Conservation (phyloP, 2,888 invertebrate genomes). For the Eupsilia transversa region DNA sequence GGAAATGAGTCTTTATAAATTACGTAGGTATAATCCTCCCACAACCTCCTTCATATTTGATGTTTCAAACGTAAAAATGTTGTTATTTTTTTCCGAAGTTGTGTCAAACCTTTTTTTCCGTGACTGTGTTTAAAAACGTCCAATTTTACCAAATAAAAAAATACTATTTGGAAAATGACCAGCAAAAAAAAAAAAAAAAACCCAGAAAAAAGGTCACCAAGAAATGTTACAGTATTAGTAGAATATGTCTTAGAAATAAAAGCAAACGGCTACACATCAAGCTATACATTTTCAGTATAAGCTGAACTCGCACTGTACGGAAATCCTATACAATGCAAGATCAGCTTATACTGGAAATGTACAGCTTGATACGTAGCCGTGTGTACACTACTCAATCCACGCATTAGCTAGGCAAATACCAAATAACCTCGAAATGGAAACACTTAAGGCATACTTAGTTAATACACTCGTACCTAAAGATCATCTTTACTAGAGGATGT, state of each 20-base stretch:
- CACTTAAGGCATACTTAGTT: slow-evolving; percentile 23
- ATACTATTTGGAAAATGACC: neutral
- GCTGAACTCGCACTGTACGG: too few relatives aligned
- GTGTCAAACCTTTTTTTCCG: neutral
- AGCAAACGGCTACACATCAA: too few relatives aligned
- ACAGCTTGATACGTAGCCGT: too few relatives aligned
- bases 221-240: neutral
- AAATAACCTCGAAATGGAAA: slow-evolving; percentile 42
- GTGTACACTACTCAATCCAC: slow-evolving; percentile 27
- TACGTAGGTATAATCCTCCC: neutral
- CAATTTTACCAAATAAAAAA: neutral
- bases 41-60: neutral
- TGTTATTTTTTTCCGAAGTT: neutral
- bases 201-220: neutral
- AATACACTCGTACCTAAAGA: neutral
- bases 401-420: slow-evolving; percentile 50
- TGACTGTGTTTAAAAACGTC: neutral
- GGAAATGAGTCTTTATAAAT: slow-evolving; percentile 35
- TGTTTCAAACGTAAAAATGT: slow-evolving; percentile 10
- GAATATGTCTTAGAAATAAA: slow-evolving; percentile 9
- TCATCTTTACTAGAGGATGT: slow-evolving; percentile 9
- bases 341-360: too few relatives aligned
- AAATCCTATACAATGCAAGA: too few relatives aligned
- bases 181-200: neutral
- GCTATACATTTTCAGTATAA: too few relatives aligned